Conservation (phyloP, 2,797 vertebrate species). For the Oreochromis grahami region DNA sequence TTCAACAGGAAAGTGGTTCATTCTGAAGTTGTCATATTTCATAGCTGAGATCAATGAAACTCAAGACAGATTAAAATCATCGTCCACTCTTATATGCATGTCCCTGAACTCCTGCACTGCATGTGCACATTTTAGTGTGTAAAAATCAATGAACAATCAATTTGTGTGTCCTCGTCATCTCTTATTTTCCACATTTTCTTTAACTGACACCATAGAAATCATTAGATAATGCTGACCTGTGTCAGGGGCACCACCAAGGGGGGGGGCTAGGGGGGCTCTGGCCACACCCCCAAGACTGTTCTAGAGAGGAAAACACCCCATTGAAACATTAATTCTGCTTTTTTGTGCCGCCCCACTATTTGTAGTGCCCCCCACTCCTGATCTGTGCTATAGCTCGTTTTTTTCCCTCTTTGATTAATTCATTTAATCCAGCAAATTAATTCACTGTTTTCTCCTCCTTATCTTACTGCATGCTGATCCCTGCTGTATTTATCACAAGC, state of each 20-base stretch:
- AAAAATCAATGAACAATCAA: not conserved
- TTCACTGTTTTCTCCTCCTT: not conserved
- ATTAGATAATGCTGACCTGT: accelerated
- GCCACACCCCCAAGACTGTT: not conserved
- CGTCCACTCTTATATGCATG: not conserved
- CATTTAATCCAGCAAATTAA: not conserved
- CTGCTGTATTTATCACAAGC: not conserved
- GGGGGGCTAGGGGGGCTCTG: accelerated
- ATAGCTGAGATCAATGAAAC: not conserved
- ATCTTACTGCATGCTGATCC: not conserved
- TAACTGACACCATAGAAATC: accelerated
- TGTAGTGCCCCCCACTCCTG: accelerated
- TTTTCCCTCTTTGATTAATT: not conserved
- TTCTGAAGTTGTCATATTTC: not conserved
- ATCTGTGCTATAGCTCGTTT: not conserved
- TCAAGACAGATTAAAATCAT: not conserved
- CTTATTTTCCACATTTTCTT: not conserved
- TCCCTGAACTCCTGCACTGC: not conserved
- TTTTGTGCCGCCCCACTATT: not conserved
- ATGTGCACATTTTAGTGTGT: not conserved
- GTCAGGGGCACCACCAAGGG: accelerated
- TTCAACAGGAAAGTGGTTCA: not conserved
- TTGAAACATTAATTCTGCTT: not conserved
- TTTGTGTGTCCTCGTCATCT: not conserved
- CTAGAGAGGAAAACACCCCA: not conserved